These are phyloP conservation scores for Temnopleurus reevesii DNA, from an alignment of 53 echinoderm and acorn worm genomes.

Conservation along the genomic window DNA sequence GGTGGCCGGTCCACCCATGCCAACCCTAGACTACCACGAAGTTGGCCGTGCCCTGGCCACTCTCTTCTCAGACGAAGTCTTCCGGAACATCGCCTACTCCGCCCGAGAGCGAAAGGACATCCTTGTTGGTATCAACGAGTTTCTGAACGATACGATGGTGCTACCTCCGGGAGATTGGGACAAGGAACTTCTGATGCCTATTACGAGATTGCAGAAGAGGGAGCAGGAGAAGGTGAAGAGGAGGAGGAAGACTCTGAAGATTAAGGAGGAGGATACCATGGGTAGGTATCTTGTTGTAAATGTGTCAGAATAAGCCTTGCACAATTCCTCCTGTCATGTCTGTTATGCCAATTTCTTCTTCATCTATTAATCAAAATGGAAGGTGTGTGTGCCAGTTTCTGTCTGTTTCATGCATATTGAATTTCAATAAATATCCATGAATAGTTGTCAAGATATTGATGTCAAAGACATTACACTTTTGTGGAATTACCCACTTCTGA, in stretches of 20 bases:
- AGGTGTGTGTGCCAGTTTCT: too few species aligned
- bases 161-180: slow-evolving; percentile 98
- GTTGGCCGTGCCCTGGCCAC: slow-evolving; percentile 90
- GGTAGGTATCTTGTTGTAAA: slow-evolving; percentile 53
- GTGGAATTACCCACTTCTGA: too few species aligned
- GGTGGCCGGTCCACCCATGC: slow-evolving; percentile 76
- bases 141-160: slow-evolving; percentile 94
- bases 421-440: too few species aligned
- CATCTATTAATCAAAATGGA: too few species aligned
- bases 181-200: slow-evolving; percentile 84
- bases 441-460: too few species aligned
- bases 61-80: slow-evolving; percentile 95
- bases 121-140: slow-evolving; percentile 92
- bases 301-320: too few species aligned
- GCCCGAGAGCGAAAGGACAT: slow-evolving; percentile 85
- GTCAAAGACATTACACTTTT: too few species aligned
- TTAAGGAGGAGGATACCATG: slow-evolving; percentile 78
- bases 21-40: slow-evolving; percentile 82
- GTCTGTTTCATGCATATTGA: too few species aligned
- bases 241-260: slow-evolving; percentile 80
- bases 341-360: too few species aligned
- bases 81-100: slow-evolving; percentile 88
- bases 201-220: slow-evolving; percentile 81
- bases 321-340: too few species aligned
- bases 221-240: slow-evolving; percentile 88